These are phyloP conservation scores for Tuberolachnus salignus DNA, from an alignment of 2,888 invertebrate genomes.

Conservation along the genomic window DNA sequence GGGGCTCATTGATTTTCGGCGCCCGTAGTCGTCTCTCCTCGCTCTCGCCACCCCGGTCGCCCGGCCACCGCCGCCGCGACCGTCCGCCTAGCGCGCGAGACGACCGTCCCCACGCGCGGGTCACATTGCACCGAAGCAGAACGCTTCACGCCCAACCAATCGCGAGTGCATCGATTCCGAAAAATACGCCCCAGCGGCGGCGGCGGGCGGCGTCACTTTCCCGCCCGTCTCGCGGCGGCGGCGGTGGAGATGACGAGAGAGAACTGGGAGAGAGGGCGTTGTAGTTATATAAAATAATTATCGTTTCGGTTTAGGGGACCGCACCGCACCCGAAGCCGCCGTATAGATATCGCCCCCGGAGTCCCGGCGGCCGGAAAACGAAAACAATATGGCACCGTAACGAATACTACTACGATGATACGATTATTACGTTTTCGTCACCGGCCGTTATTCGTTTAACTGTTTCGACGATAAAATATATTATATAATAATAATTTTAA, in stretches of 20 bases:
- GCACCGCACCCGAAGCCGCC: neutral
- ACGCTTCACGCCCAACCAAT: slow-evolving; percentile 57
- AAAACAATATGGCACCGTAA: slow-evolving; percentile 46
- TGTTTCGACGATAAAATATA: slow-evolving; percentile 4
- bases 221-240: neutral
- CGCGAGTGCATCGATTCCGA: slow-evolving; percentile 56
- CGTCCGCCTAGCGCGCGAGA: neutral
- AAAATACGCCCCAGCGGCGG: slow-evolving; percentile 48
- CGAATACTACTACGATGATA: neutral
- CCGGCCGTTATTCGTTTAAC: slow-evolving; percentile 4
- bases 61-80: neutral
- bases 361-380: slow-evolving; percentile 30
- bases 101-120: too few species aligned
- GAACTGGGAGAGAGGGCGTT: neutral
- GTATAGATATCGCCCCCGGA: slow-evolving; percentile 24
- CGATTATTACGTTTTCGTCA: slow-evolving; percentile 13
- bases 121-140: slow-evolving; percentile 56
- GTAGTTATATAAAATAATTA: slow-evolving; percentile 52
- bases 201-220: neutral
- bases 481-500: too few species aligned
- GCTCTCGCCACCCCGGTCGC: neutral
- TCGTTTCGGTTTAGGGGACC: slow-evolving; percentile 30
- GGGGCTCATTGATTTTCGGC: slow-evolving; percentile 57
- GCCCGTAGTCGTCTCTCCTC: slow-evolving; percentile 33
- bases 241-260: neutral